Evolutionary conservation across 2,888 invertebrate species (phyloP).

Genomic region (Protula sp.): DNA sequence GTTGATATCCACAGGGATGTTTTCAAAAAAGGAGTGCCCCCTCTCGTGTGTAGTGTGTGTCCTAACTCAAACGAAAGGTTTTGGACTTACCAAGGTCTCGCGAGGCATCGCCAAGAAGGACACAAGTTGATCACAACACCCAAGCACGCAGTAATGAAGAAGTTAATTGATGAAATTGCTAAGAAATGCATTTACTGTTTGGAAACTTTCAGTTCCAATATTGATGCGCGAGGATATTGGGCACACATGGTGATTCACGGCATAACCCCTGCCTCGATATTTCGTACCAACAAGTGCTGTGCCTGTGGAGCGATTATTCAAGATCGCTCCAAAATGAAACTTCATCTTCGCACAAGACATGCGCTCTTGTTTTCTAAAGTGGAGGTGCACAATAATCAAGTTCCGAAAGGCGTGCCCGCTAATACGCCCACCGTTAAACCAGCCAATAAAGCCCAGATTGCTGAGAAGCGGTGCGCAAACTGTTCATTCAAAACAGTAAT

Average conservation of each 20-base stretch:
- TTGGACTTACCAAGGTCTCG: conserved; percentile 94
- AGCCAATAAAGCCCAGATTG: neutral
- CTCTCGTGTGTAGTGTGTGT: conserved; percentile 75
- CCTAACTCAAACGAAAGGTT: conserved; percentile 87
- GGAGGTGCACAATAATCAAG: neutral
- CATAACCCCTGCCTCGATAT: neutral
- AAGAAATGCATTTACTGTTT: neutral
- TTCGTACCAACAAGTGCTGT: neutral
- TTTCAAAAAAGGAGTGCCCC: conserved; percentile 61
- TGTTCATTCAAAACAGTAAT: neutral
- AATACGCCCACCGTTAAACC: neutral
- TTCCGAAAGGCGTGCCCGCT: neutral
- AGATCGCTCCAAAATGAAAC: neutral
- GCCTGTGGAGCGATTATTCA: neutral
- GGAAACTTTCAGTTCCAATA: neutral
- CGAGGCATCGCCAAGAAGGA: conserved; percentile 76
- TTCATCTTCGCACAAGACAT: neutral
- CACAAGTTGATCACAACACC: conserved; percentile 4
- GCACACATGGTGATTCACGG: neutral
- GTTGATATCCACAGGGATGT: conserved; percentile 43
- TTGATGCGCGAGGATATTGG: neutral
- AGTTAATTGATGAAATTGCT: neutral
- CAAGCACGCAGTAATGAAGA: neutral
- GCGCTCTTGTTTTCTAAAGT: neutral
- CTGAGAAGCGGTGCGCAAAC: neutral